Evolutionary conservation across 1,140 invertebrate species (phyloP).

Genomic region (Stegodyphus mimosarum): DNA sequence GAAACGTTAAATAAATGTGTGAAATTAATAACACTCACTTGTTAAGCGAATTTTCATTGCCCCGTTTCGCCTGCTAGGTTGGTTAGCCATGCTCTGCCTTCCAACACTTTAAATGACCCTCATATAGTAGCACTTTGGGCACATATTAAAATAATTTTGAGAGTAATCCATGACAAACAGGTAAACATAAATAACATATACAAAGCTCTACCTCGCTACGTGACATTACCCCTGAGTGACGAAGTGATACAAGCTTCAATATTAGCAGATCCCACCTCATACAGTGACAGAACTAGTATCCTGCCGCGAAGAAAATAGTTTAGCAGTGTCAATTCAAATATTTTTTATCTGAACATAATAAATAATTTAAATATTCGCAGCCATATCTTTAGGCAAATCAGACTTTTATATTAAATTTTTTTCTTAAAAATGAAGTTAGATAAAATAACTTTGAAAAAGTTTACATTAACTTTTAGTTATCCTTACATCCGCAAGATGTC

Average conservation of each 20-base stretch:
- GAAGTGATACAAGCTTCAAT: neutral
- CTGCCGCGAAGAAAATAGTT: neutral
- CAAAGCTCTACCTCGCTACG: neutral
- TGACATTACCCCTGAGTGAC: neutral
- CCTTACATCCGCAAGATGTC: too few species aligned
- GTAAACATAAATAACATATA: neutral
- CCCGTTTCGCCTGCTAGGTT: neutral
- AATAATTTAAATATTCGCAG: too few species aligned
- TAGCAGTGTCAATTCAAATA: too few species aligned
- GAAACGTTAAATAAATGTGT: too few species aligned
- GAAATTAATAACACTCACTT: neutral
- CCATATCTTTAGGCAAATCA: too few species aligned
- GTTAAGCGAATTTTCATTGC: neutral
- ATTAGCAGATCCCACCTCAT: neutral
- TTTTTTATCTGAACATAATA: too few species aligned
- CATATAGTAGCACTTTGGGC: neutral
- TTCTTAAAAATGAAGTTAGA: too few species aligned
- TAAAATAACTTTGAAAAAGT: too few species aligned
- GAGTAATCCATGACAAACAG: neutral
- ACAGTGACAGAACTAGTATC: neutral
- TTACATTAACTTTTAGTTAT: too few species aligned
- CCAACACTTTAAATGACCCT: neutral
- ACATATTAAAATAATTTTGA: neutral
- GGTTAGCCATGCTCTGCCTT: neutral
- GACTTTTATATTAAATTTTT: too few species aligned